Base-by-base conservation (phyloP, 2,888 invertebrate genomes). In the Orthosia gothica region DNA sequence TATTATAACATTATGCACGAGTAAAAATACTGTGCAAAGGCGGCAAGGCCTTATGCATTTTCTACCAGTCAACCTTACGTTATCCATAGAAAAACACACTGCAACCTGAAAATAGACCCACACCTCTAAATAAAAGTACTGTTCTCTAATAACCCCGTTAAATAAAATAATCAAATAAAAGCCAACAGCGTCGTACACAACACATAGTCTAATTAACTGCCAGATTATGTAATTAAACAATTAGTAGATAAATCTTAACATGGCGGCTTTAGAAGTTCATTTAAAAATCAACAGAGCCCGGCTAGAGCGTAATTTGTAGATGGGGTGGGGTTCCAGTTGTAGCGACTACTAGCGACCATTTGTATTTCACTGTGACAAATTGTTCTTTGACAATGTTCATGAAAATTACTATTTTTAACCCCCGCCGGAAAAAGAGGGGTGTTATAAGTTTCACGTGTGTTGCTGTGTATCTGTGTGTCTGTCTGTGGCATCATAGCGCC, bases 211-310 rank as follows among this genome's bases (percentile, higher is more conserved):
- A 81, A 86, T 84, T 83, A 82, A 85, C 78, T 81, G 67, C 40
- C 67, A 81, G 68, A 88, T 86, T 84, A 89, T 87, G 85, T 90
- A 89, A 89, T 90, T 88, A 73, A 54, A 64, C 32, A 57, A 76
- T 74, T 49, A 93, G 86, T 92, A 82, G 80, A 84, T 83, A 89
- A 91, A 89, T 89, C 86, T 87, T 87, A 83, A 88, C 87, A 86
- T 79, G 82, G 65, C 74, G 79, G 83, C 84, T 74, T 82, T 82
- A 84, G 79, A 89, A 92, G 88, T 90, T 88, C 89, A 92, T 94
- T 94, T 91, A 91, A 93, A 94, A 93, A 93, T 92, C 90, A 92
- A 89, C 92, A 87, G 73, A 81, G 55, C 49, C 82, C 80, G 13
- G 16, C 73, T 75, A 55, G 75, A 82, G 85, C 84, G 79, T 75